phyloP scores from a whole-genome alignment of 2,888 invertebrate genomes.

The Dione juno region DNA sequence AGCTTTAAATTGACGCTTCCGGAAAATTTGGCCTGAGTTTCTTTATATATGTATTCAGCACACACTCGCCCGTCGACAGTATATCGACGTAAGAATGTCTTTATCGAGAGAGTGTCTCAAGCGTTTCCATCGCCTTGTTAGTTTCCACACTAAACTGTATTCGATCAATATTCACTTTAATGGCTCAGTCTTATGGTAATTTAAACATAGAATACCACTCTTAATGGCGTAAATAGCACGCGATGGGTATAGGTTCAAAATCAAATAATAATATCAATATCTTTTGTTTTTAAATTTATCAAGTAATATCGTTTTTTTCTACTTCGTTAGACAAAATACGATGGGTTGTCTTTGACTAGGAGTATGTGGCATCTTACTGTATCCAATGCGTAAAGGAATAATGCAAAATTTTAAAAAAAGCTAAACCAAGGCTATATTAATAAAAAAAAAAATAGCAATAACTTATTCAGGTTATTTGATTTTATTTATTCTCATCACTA shows the following conservation, averaged over 20 bases:
- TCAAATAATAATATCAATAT: background rate
- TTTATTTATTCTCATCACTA: background rate
- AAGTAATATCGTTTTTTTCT: background rate
- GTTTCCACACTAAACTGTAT: background rate
- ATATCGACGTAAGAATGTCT: background rate
- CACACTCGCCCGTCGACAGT: background rate
- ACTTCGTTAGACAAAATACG: no score
- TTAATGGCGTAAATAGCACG: background rate
- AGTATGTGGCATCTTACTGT: no score
- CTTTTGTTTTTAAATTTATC: background rate
- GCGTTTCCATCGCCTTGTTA: background rate
- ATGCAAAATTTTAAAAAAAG: no score
- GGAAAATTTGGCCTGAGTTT: background rate
- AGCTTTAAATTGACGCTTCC: background rate
- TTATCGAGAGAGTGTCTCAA: background rate
- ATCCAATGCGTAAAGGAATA: no score
- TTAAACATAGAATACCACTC: background rate
- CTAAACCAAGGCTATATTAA: no score
- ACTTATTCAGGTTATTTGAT: background rate
- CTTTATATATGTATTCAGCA: background rate
- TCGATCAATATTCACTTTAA: constrained; percentile 9
- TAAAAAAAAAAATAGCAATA: background rate
- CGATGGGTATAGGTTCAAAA: background rate
- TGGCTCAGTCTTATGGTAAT: constrained; percentile 5
- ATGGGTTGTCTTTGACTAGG: no score